Conservation (phyloP, 2,888 invertebrate genomes). For the Epirrhoe alternata region DNA sequence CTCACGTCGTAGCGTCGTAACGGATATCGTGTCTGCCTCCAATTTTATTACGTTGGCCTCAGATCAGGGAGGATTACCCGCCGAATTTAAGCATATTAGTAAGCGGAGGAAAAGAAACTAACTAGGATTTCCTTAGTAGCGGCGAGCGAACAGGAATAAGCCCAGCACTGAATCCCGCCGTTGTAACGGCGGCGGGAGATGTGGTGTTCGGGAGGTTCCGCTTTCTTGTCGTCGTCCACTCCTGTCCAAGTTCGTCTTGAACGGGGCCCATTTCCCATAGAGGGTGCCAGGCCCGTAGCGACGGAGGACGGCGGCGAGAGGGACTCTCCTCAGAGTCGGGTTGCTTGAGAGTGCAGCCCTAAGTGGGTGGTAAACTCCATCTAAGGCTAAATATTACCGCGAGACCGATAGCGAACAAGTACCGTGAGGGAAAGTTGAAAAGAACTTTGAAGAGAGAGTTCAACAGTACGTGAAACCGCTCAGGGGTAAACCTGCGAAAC, state of each 20-base stretch:
- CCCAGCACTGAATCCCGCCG: no score
- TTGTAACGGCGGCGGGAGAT: no score
- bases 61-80: conserved; percentile 54
- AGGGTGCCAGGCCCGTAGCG: conserved; percentile 84
- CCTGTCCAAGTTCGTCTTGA: conserved; percentile 79
- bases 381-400: conserved; percentile 86
- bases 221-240: conserved; percentile 53
- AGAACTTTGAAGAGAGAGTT: conserved; percentile 88
- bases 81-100: conserved; percentile 13
- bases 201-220: conserved; percentile 83
- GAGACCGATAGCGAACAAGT: conserved; percentile 88
- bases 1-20: not conserved
- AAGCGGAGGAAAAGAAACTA: conserved; percentile 13
- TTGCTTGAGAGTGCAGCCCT: conserved; percentile 87
- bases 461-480: conserved; percentile 81
- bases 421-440: conserved; percentile 89
- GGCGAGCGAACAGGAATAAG: conserved; percentile 63
- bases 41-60: conserved; percentile 62
- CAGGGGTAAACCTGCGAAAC: conserved; percentile 85
- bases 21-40: conserved; percentile 2
- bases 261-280: conserved; percentile 82
- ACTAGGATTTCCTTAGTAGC: conserved; percentile 44
- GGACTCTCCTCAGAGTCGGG: conserved; percentile 73
- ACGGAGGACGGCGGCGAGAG: conserved; percentile 62
- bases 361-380: conserved; percentile 86